Evolutionary conservation across 2,797 vertebrate genomes (phyloP), one percentile per base, ranked within the genome.

Genomic region (Fistularia tabacaria): DNA sequence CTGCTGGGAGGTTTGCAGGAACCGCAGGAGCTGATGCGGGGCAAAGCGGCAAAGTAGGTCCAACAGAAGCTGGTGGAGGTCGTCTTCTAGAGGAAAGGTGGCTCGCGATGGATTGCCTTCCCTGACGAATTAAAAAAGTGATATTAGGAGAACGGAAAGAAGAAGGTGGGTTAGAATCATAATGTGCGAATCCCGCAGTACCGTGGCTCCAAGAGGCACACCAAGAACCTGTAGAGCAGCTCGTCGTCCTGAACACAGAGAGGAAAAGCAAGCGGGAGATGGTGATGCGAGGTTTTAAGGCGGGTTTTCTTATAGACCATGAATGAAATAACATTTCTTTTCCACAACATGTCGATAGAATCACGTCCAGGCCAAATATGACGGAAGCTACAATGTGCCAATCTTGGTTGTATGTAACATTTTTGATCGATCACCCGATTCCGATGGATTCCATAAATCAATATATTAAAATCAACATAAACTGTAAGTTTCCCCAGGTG

Each of bases 11-110:
- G 89, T 90, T 64, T 85, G 88, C 14, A 99, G 91, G 0, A 92
- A 96, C 59, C 84, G 80, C 59, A 87, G 86, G 56, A 96, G 93
- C 39, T 93, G 76, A 25, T 84, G 62, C 8, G 94, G 93, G 49
- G 66, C 90, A 67, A 93, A 95, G 50, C 89, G 92, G 71, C 96
- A 96, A 51, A 95, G 71, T 37, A 97, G 74, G 40, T 94, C 92
- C 10, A 98, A 79, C 69, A 94, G 92, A 46, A 89, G 91, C 80
- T 97, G 94, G 9, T 93, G 91, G 54, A 98, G 60, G 42, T 84
- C 77, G 2, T 91, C 89, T 2, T 93, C 80, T 38, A 91, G 62
- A 51, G 85, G 90, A 12, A 94, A 69, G 40, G 57, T 13, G 7
- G 85, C 83, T 15, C 86, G 89, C 49, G 87, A 86, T 41, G 67